Percentiles rank a stretch among this genome's conserved stretches.
phyloP scores from a whole-genome alignment of 2,113 vertebrate genomes.

The Todiramphus saurophagus region DNA sequence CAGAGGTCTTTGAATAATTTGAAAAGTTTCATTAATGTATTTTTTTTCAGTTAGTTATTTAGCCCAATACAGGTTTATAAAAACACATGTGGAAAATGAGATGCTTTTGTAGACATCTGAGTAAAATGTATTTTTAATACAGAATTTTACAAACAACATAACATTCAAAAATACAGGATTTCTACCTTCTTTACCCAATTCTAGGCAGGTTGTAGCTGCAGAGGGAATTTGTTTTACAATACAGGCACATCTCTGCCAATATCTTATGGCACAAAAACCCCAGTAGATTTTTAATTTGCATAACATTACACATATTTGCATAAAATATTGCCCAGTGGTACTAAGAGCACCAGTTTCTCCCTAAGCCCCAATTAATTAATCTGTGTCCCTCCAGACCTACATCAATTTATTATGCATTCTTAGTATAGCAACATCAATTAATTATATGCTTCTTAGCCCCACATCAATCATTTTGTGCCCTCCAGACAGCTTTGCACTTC shows the following conservation, averaged over 20 bases:
- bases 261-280: constrained; percentile 42
- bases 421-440: constrained; percentile 42
- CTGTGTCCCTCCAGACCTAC: constrained; percentile 37
- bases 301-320: constrained; percentile 62
- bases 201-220: not conserved
- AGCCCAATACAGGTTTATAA: not conserved
- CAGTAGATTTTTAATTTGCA: constrained; percentile 56
- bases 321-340: constrained; percentile 59
- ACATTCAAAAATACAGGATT: not conserved
- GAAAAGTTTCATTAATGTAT: not conserved
- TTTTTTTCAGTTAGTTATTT: not conserved
- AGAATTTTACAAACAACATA: not conserved
- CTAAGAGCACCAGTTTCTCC: constrained; percentile 43
- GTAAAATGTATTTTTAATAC: not conserved
- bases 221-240: constrained; percentile 33
- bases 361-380: constrained; percentile 66
- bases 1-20: not conserved
- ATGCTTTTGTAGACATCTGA: not conserved
- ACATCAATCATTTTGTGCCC: constrained; percentile 39
- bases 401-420: constrained; percentile 48
- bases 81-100: not conserved
- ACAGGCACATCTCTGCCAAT: constrained; percentile 31
- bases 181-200: not conserved
- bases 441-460: constrained; percentile 27
- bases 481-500: not conserved